These are phyloP conservation scores for Lycodopsis pacificus DNA, from an alignment of 2,797 vertebrate genomes.

Conservation along the genomic window DNA sequence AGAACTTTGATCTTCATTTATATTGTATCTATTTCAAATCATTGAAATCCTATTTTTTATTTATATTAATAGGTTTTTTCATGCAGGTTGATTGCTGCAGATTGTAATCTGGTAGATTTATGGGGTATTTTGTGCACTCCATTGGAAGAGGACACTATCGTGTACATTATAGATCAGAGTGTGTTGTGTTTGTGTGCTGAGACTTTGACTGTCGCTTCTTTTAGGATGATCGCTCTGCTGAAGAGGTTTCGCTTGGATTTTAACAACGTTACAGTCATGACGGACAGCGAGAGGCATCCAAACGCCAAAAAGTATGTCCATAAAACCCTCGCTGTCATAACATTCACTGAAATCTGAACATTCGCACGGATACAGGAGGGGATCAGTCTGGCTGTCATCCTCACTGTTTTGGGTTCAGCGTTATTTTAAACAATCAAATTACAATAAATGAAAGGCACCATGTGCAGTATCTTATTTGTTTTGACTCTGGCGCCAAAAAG, in stretches of 20 bases:
- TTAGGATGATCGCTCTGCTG: slow-evolving; percentile 82
- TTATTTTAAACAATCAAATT: not conserved
- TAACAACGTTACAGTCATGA: slow-evolving; percentile 82
- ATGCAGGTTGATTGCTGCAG: not conserved
- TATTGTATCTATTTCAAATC: not conserved
- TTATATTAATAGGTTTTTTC: not conserved
- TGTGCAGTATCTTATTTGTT: not conserved
- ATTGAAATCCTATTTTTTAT: not conserved
- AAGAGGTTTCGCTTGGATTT: slow-evolving; percentile 83
- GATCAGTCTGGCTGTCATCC: not conserved
- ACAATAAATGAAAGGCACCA: not conserved
- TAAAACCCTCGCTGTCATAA: not conserved
- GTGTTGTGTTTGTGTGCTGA: not conserved
- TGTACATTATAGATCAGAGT: not conserved
- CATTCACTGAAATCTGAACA: not conserved
- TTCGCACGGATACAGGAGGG: not conserved
- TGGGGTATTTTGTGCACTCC: not conserved
- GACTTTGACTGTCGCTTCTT: not conserved
- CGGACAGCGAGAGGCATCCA: slow-evolving; percentile 80
- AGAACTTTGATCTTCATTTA: not conserved
- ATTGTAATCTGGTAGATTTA: not conserved
- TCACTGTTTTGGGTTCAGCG: not conserved
- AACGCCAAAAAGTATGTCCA: slow-evolving; percentile 75
- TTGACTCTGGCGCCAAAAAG: no score
- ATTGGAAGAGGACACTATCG: not conserved